A percentile compares a stretch with the other conserved stretches of the same genome.
Evolutionary conservation across 2,113 vertebrate species (phyloP).

Genomic region (Notarius lentiginosus): DNA sequence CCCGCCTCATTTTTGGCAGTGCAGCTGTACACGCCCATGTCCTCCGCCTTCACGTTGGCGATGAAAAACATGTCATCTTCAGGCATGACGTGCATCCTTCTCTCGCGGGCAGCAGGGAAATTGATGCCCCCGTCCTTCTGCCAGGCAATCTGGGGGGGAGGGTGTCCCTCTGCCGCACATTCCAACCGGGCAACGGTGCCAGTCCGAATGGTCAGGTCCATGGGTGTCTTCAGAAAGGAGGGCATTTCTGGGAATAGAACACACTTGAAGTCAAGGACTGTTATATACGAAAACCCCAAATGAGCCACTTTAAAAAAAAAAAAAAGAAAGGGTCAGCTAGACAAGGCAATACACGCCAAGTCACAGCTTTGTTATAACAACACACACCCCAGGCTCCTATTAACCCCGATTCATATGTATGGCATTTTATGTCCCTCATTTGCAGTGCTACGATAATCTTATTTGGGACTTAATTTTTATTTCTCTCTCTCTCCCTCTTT

Average conservation of each 20-base stretch:
- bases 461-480: constrained; percentile 13
- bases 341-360: background rate
- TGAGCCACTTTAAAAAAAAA: background rate
- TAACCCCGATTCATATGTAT: background rate
- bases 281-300: background rate
- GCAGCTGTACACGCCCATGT: constrained; percentile 93
- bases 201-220: constrained; percentile 89
- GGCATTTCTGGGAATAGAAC: constrained; percentile 80
- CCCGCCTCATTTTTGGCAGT: constrained; percentile 93
- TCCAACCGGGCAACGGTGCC: constrained; percentile 90
- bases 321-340: background rate
- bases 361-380: background rate
- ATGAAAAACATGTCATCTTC: constrained; percentile 98
- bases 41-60: constrained; percentile 89
- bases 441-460: background rate
- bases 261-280: background rate
- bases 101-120: constrained; percentile 91
- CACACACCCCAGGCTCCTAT: background rate
- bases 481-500: background rate
- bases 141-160: constrained; percentile 94
- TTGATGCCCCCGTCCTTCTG: constrained; percentile 96
- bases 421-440: background rate
- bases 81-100: constrained; percentile 98
- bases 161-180: constrained; percentile 88
- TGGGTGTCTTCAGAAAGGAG: constrained; percentile 92